Evolutionary conservation across 1,140 invertebrate genomes (phyloP), one percentile per base, ranked within the genome.

Genomic region (Belonocnema kinseyi): DNA sequence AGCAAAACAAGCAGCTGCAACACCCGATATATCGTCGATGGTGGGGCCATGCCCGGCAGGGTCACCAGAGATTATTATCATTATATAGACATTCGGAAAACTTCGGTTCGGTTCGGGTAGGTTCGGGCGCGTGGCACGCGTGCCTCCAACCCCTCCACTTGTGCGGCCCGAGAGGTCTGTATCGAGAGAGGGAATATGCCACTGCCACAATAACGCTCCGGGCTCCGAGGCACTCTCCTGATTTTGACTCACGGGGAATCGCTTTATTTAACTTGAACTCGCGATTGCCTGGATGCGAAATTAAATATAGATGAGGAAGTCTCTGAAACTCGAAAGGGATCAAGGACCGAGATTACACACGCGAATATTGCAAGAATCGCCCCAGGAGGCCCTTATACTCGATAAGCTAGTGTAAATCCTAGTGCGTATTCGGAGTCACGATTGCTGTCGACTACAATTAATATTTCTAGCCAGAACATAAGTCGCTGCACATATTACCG

Each of bases 1-100:
- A 84, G 85, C 85, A 88, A 85, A 88, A 88, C 86, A 86, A 89
- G 89, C 89, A 90, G 89, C 89, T 89, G 89, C 88, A 89, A 87
- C 88, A 89, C 84, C 85, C 88, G 88, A 90, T 90, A 89, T 89
- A 89, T 90, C 88, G 85, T 79, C 81, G 79, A 84, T 83, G 83
- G 85, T 81, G 79, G 81, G 81, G 80, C 80, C 80, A 82, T 85
- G 84, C 86, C 83, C 83, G 85, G 83, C 86, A 85, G 88, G 87
- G 88, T 88, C 85, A 89, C 85, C 83, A 77, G 82, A 88, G 87
- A 88, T 88, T 87, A 88, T 88, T 86, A 89, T 89, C 86, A 83
- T 84, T 86, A 78, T 85, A 87, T 86, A 83, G 83, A 52, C 56
- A 58, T 76, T 90, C 89, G 88, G 88, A 2, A n/a, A 50, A 70